Evolutionary conservation across 1,140 invertebrate species (phyloP), one percentile per base, ranked within the genome.

Genomic region (Drosophila ambigua): DNA sequence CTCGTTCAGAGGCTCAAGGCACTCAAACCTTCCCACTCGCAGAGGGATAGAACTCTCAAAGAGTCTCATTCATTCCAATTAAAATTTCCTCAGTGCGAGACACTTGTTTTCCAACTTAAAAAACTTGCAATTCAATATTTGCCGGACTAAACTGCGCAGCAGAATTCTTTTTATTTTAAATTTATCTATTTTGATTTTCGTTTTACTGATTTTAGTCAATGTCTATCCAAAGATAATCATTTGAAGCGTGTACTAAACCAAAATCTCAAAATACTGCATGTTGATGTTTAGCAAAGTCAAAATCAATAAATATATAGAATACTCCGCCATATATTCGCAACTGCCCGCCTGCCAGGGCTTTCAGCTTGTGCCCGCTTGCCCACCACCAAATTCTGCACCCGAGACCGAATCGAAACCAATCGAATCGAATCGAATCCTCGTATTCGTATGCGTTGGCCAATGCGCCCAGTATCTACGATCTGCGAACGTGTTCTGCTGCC

Each of bases 231-330:
- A 69, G 43, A 68, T 53, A 51, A 35, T 58, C 64, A 83, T 71
- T 67, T 65, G 77, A 72, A 66, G 64, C 39, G 58, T 87, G 74
- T 79, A 85, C 31, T 65, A 77, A 77, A 5, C 31, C 8, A 52
- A 72, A 80, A 60, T 68, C 13, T 72, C 55, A 50, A 69, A 72
- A 72, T 71, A 75, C 31, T 89, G 84, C 84, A 89, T 89, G 84
- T 89, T 89, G 84, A 90, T 89, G 84, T 89, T 90, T 79, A 54
- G 54, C 45, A 35, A 48, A 62, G 51, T 60, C 68, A 63, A 69
- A 31, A 72, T 16, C 24, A 52, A 44, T 48, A 26, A 49, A 50
- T 51, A 11, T 44, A 67, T 31, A 24, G 48, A 28, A 44, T 58
- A n/a, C 51, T 35, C 35, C 11, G n/a, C 28, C 16, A 44, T 31